Conservation (phyloP, 2,797 vertebrate species). For the Leptodactylus fallax region DNA sequence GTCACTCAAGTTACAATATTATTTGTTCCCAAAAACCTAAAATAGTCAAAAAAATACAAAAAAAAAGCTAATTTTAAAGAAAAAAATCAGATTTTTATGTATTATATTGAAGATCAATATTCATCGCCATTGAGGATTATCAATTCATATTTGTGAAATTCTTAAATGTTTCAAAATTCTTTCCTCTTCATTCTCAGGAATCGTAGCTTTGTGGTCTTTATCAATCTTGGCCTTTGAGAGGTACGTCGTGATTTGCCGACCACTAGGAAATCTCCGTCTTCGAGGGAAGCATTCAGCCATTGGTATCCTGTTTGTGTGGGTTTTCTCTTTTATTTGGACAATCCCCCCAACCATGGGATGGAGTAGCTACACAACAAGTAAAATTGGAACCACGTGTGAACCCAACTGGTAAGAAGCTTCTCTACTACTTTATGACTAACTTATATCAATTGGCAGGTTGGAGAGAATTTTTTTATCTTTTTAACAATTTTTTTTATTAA, state of each 20-base stretch:
- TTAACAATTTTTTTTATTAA: not conserved
- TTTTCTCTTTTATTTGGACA: conserved; percentile 90
- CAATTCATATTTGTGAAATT: not conserved
- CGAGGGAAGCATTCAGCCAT: conserved; percentile 80
- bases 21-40: too few relatives aligned
- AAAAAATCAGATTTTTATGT: not conserved
- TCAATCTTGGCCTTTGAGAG: conserved; percentile 88
- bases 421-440: not conserved
- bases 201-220: conserved; percentile 91
- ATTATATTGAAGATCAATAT: not conserved
- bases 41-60: too few relatives aligned
- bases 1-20: too few relatives aligned
- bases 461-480: not conserved
- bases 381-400: conserved; percentile 93
- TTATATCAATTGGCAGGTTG: not conserved
- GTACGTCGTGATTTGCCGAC: conserved; percentile 86
- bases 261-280: conserved; percentile 78
- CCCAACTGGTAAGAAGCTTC: conserved; percentile 87
- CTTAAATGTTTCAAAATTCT: not conserved
- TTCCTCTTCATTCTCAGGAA: conserved; percentile 74
- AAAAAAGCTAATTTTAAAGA: too few relatives aligned
- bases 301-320: conserved; percentile 87
- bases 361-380: conserved; percentile 91
- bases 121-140: not conserved
- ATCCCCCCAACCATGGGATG: conserved; percentile 87